phyloP scores from a whole-genome alignment of 2,888 invertebrate species.

The Oasisia sp. region DNA sequence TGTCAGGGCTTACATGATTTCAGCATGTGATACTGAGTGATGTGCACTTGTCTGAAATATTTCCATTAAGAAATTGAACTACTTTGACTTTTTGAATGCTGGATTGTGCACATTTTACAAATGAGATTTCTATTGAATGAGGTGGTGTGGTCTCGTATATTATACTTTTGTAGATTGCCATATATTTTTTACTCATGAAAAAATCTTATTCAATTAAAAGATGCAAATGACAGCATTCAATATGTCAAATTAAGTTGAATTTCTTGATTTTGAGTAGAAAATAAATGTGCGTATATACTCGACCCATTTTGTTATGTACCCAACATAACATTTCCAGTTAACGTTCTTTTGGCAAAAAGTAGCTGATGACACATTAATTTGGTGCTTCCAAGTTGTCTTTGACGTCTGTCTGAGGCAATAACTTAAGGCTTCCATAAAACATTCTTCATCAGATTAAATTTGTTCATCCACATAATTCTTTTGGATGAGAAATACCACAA shows the following conservation, averaged over 20 bases:
- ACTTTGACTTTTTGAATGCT: neutral
- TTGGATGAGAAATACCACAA: too few species aligned
- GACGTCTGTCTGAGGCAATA: too few species aligned
- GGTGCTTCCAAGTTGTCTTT: too few species aligned
- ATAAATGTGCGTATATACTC: neutral
- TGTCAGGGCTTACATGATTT: neutral
- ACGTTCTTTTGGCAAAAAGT: neutral
- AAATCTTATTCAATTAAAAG: neutral
- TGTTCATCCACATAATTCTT: too few species aligned
- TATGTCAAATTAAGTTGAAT: neutral
- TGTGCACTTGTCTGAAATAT: neutral
- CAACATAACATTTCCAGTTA: neutral
- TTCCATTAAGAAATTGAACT: neutral
- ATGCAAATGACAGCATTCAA: neutral
- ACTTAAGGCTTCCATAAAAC: too few species aligned
- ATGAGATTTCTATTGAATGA: neutral
- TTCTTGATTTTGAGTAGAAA: neutral
- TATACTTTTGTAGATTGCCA: neutral
- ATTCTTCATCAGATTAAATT: too few species aligned
- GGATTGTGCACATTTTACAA: neutral
- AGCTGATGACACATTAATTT: neutral
- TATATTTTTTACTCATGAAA: neutral
- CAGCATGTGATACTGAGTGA: neutral
- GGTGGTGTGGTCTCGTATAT: neutral
- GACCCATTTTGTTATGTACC: neutral